Base-by-base conservation (phyloP, 2,888 invertebrate species). In the Petrolisthes cinctipes region DNA sequence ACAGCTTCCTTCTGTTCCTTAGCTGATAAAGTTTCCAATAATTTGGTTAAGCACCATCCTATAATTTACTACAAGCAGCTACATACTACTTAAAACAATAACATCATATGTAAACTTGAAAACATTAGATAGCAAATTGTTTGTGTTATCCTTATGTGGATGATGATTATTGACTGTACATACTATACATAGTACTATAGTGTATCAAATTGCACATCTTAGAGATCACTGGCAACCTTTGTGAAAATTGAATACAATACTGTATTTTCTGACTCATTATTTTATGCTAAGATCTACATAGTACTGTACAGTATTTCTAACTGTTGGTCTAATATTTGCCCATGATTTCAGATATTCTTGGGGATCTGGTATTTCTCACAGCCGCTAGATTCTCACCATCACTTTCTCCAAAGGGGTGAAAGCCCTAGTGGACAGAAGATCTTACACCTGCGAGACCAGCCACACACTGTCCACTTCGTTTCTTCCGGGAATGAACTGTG, bases 361-460 rank as follows among this genome's bases (percentile, higher is more conserved):
- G 86, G 82, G 54, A 54, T 86, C 14, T 86, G 86, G 86, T 86
- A 79, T 79, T 86, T 83, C 82, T 86, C 86, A 4, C 83, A 83
- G 56, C 86, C 78, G n/a, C 68, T 86, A 51, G 86, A 86, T 80
- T 79, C 83, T 11, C 75, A 83, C 17, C 83, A 82, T 37, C 68
- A 86, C 23, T 86, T 82, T 56, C 83, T 66, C 56, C 61, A 83
- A 54, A 61, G 76, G 61, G 83, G 78, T 7, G 78, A 51, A 66
- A 83, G 83, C 51, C 14, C 6, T 7, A 20, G 17, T 71, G 86
- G 86, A 37, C 86, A 86, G 37, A 83, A 66, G 14, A 86, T 86
- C 56, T 23, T 86, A 9, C 86, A 86, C 23, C 37, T 86, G 20
- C 83, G 56, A 71, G 86, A 86, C 83, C 86, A 80, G 68, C 83